Percentiles rank a stretch among this genome's conserved stretches.
phyloP scores from a whole-genome alignment of 2,113 vertebrate species.

The Lampris megalopsis region DNA sequence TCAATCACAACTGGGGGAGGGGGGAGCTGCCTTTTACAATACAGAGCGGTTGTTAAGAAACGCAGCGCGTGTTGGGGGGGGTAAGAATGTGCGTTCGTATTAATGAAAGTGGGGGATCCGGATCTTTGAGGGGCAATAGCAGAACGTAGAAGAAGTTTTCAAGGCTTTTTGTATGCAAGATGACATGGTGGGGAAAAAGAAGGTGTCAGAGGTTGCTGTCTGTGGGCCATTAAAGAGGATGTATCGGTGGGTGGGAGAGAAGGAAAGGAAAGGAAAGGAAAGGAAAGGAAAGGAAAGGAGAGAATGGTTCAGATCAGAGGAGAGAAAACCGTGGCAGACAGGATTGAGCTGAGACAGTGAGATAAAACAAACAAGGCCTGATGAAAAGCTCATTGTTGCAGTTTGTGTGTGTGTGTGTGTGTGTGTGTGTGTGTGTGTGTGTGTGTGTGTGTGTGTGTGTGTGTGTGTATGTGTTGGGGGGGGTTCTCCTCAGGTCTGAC shows the following conservation, averaged over 20 bases:
- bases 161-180: constrained; percentile 15
- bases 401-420: neutral
- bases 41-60: constrained; percentile 28
- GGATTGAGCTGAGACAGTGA: constrained; percentile 14
- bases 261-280: constrained; percentile 23
- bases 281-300: constrained; percentile 19
- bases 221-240: constrained; percentile 37
- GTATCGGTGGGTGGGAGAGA: constrained; percentile 44
- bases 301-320: constrained; percentile 28
- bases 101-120: constrained; percentile 45
- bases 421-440: neutral
- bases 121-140: constrained; percentile 41
- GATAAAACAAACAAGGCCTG: constrained; percentile 13
- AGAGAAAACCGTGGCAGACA: constrained; percentile 6
- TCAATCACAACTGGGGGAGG: constrained; percentile 82
- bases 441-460: neutral
- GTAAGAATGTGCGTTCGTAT: constrained; percentile 18
- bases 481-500: constrained; percentile 20
- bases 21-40: constrained; percentile 53
- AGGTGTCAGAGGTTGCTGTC: constrained; percentile 45
- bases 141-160: constrained; percentile 31
- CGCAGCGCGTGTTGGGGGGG: constrained; percentile 25
- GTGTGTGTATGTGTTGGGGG: neutral
- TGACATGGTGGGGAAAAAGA: constrained; percentile 20
- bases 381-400: constrained; percentile 36